Evolutionary conservation across 92 coral and sea anemone genomes (phyloP).

Genomic region (Isaurus tuberculatus): DNA sequence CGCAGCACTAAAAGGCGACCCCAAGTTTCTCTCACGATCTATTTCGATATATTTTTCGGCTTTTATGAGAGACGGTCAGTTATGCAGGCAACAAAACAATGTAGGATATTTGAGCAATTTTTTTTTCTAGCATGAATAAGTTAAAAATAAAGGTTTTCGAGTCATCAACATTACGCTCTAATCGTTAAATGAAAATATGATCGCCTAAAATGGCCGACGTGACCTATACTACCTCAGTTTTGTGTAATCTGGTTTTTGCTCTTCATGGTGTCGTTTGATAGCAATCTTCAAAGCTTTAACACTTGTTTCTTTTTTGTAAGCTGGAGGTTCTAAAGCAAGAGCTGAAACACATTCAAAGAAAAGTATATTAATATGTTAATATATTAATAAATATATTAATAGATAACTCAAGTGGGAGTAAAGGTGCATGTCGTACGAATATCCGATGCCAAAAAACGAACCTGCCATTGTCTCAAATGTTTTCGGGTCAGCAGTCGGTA

Average conservation of each 20-base stretch:
- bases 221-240: slow-evolving; percentile 94
- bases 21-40: too few species aligned
- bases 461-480: slow-evolving; percentile 98
- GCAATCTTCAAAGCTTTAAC: slow-evolving; percentile 88
- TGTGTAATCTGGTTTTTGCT: slow-evolving; percentile 63
- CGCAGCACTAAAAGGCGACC: too few species aligned
- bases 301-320: slow-evolving; percentile 76
- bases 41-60: too few species aligned
- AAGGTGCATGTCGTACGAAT: too few species aligned
- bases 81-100: too few species aligned
- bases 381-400: too few species aligned
- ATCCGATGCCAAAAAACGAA: slow-evolving; percentile 30
- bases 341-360: slow-evolving; percentile 60
- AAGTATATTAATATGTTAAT: not conserved
- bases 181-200: not conserved
- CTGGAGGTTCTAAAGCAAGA: slow-evolving; percentile 86
- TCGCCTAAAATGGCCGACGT: not conserved
- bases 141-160: too few species aligned
- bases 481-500: slow-evolving; percentile 77
- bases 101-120: too few species aligned
- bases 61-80: too few species aligned
- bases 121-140: too few species aligned
- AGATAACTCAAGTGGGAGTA: too few species aligned
- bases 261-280: slow-evolving; percentile 75
- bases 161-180: too few species aligned